Conservation (phyloP, 2,888 invertebrate genomes). For the Pilophorus perplexus region DNA sequence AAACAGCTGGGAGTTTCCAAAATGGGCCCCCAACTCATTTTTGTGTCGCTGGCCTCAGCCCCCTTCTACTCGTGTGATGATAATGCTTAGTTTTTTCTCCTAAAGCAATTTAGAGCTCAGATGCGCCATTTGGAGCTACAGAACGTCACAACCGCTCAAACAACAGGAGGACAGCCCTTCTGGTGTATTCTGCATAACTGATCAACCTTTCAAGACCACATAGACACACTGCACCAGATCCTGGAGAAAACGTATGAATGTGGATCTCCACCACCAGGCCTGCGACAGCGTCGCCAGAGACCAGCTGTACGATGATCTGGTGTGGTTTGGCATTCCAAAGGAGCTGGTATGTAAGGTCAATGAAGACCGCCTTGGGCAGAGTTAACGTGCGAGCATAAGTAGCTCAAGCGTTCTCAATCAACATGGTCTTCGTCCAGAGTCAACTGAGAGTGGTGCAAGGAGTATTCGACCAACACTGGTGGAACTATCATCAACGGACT, state of each 20-base stretch:
- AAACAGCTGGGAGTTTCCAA: too few species aligned
- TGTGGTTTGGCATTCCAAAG: not conserved
- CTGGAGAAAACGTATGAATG: slow-evolving; percentile 8
- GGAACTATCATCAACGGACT: not conserved
- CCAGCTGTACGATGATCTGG: not conserved
- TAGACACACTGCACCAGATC: not conserved
- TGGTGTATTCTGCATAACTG: too few species aligned
- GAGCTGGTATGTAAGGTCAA: not conserved
- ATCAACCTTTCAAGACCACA: too few species aligned
- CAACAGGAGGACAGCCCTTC: too few species aligned
- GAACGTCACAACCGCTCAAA: too few species aligned
- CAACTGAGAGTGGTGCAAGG: not conserved
- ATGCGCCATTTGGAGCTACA: too few species aligned
- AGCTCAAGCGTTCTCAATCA: not conserved
- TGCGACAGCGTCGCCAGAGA: not conserved
- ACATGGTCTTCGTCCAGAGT: not conserved
- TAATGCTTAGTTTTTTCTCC: too few species aligned
- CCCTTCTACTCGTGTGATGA: too few species aligned
- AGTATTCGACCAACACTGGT: not conserved
- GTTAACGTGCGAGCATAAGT: not conserved
- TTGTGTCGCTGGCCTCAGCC: too few species aligned
- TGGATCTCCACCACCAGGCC: not conserved
- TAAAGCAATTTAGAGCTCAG: too few species aligned
- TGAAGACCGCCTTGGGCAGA: not conserved
- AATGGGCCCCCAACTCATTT: too few species aligned